Conservation (phyloP, 2,888 invertebrate species). For the Ectemnius cavifrons region DNA sequence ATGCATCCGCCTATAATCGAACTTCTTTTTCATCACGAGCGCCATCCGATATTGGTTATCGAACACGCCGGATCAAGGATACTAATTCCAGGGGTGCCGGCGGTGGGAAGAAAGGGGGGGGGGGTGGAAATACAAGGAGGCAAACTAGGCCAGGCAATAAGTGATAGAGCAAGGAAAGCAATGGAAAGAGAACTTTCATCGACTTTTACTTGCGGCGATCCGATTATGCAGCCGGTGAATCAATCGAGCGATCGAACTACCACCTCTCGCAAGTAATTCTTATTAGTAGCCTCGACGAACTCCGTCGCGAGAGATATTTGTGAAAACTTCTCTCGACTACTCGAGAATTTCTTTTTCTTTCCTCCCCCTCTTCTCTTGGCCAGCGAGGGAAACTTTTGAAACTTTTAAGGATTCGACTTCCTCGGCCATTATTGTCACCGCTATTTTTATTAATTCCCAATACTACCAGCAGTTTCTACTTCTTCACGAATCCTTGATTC, state of each 20-base stretch:
- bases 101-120: too few species aligned
- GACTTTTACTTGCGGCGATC: not conserved
- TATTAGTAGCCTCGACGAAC: not conserved
- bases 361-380: constrained; percentile 9
- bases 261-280: constrained; percentile 13
- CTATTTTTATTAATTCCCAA: constrained; percentile 25
- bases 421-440: constrained; percentile 11
- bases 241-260: constrained; percentile 3
- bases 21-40: too few species aligned
- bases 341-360: constrained; percentile 4
- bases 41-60: too few species aligned
- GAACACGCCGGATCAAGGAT: not conserved
- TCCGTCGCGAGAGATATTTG: not conserved
- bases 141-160: too few species aligned
- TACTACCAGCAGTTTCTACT: not conserved
- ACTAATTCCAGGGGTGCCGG: not conserved
- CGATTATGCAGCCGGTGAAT: not conserved
- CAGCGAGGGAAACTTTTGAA: constrained; percentile 15
- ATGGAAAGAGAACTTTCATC: too few species aligned
- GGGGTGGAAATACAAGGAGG: too few species aligned
- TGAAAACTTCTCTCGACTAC: constrained; percentile 1
- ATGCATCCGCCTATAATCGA: too few species aligned
- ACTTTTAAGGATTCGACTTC: constrained; percentile 37
- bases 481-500: too few species aligned
- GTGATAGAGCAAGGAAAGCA: too few species aligned